These are phyloP conservation scores for Cygnus olor DNA, from an alignment of 2,797 vertebrate species.

Conservation along the genomic window DNA sequence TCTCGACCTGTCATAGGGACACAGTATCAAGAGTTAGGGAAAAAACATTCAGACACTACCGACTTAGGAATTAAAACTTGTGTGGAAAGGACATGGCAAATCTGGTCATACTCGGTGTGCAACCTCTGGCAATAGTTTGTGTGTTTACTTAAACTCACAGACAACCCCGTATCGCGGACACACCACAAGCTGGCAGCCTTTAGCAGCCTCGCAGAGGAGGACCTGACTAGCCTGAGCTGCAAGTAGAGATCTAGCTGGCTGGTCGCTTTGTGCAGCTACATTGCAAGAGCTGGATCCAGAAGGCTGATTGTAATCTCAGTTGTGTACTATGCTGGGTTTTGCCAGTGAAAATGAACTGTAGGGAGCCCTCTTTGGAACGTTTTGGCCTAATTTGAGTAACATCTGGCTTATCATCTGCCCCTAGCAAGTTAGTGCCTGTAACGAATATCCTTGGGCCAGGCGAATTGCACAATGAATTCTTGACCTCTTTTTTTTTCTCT, in stretches of 20 bases:
- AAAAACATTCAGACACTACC: background rate
- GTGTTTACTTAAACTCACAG: background rate
- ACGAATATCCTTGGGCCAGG: background rate
- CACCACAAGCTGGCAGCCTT: slow-evolving; percentile 62
- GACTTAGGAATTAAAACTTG: accelerated
- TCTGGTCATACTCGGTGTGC: accelerated
- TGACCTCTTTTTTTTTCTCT: background rate
- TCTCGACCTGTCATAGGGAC: background rate
- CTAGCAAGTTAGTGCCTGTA: background rate
- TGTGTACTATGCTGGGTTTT: background rate
- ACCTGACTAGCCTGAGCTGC: accelerated
- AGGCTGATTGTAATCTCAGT: background rate
- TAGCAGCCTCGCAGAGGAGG: background rate
- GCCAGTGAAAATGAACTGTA: background rate
- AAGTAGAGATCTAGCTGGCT: background rate
- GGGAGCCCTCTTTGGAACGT: background rate
- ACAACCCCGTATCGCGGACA: accelerated
- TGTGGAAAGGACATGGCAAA: background rate
- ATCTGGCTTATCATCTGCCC: background rate
- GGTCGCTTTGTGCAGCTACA: background rate
- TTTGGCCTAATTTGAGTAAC: background rate
- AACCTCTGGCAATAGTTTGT: accelerated
- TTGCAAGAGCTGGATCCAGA: background rate
- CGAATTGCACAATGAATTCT: background rate
- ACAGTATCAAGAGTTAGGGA: background rate